A percentile compares a stretch with the other conserved stretches of the same genome.
phyloP scores from a whole-genome alignment of 2,797 vertebrate species.

The Rhyacichthys aspro region DNA sequence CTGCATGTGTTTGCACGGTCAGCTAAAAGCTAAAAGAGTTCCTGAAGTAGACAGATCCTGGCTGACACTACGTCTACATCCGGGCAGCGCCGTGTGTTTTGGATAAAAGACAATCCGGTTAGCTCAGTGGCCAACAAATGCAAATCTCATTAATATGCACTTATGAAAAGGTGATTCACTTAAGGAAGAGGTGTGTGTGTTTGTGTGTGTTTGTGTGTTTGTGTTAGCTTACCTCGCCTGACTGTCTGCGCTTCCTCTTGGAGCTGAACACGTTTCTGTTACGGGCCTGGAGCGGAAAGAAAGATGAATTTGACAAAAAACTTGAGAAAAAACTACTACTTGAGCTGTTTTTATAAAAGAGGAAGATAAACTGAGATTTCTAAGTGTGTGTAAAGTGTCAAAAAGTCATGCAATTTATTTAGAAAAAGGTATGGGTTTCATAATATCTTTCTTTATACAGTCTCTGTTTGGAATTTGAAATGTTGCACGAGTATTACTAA shows the following conservation, averaged over 20 bases:
- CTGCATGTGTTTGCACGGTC: slow-evolving; percentile 30
- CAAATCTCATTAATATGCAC: slow-evolving; percentile 74
- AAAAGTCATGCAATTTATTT: no score
- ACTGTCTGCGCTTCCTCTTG: slow-evolving; percentile 88
- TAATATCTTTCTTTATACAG: no score
- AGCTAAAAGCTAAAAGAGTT: slow-evolving; percentile 42
- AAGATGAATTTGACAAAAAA: no score
- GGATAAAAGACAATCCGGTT: slow-evolving; percentile 61
- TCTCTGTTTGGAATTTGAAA: no score
- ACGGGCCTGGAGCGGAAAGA: slow-evolving; percentile 39
- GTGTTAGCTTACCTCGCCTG: slow-evolving; percentile 80
- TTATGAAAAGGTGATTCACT: slow-evolving; percentile 52
- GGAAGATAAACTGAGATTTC: no score
- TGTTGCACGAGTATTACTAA: no score
- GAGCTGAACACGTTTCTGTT: slow-evolving; percentile 56
- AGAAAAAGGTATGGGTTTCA: no score
- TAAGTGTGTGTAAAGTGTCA: no score
- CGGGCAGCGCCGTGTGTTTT: slow-evolving; percentile 30
- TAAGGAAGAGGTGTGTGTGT: slow-evolving; percentile 9
- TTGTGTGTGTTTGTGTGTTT: slow-evolving; percentile 23
- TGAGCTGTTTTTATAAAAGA: not conserved
- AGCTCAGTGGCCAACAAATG: slow-evolving; percentile 58
- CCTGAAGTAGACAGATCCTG: not conserved
- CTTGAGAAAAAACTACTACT: not conserved
- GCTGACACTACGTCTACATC: slow-evolving; percentile 3